Base-by-base conservation (phyloP, 2,797 vertebrate species). In the Knipowitschia caucasica region DNA sequence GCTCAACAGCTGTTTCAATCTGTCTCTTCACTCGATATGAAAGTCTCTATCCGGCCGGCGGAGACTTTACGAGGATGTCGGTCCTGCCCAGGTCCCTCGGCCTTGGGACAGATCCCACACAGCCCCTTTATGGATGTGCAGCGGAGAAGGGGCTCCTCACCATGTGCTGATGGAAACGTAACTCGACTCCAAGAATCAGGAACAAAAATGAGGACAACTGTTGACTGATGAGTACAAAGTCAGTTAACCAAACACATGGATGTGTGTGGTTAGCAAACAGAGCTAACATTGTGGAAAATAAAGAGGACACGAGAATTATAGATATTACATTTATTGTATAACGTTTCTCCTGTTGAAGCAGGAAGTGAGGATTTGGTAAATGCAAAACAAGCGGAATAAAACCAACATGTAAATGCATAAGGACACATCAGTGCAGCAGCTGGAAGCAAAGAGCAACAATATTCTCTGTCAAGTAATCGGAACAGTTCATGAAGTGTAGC, bases 1-100 rank as follows among this genome's bases (percentile, higher is more conserved):
- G 4, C 20, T 8, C 8, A 85, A 86, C 88, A 89, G 87, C 89
- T 90, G 89, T 85, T 69, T 60, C 59, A 0, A 62, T 63, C 69
- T 53, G 73, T 63, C 81, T 66, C 57, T 64, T 54, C 73, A 50
- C 66, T 74, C 65, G 80, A 86, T 83, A 87, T 83, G 74, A 78
- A 87, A 83, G 78, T 69, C 75, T 26, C 77, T 65, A 84, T 88
- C 86, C 84, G 77, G 80, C 82, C 66, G 80, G 82, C 59, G 53
- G 75, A 75, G 75, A 8, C 82, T 91, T 90, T 90, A 91, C 73
- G 84, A 90, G 85, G 81, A 86, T 62, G 80, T 80, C 47, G 68
- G 64, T 72, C 73, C 55, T 59, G 77, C 73, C 72, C 79, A 73
- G 78, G 72, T 78, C 77, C 62, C 69, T 51, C 57, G 70, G 77